Evolutionary conservation across 2,888 invertebrate species (phyloP).

Genomic region (Rhagonycha fulva): DNA sequence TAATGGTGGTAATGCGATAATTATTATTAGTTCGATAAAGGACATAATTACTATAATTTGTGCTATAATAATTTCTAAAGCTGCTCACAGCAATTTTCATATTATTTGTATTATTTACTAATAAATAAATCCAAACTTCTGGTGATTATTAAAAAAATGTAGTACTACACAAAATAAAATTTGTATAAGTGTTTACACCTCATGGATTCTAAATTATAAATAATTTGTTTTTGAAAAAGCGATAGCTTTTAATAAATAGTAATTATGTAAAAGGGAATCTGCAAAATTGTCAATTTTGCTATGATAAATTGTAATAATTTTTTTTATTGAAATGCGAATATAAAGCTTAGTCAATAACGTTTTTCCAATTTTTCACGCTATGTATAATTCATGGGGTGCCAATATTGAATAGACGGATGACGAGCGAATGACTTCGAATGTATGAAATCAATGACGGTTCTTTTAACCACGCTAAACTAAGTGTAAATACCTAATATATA

Average conservation of each 20-base stretch:
- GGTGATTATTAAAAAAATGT: not conserved
- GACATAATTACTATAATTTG: slow-evolving; percentile 30
- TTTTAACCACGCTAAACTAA: slow-evolving; percentile 38
- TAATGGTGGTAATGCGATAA: not conserved
- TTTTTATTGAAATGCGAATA: not conserved
- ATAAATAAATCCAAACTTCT: not conserved
- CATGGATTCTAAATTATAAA: no score
- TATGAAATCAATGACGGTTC: slow-evolving; percentile 40
- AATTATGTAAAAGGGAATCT: not conserved
- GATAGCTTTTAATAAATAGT: not conserved
- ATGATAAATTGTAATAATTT: not conserved
- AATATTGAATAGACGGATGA: slow-evolving; percentile 42
- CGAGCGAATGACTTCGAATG: slow-evolving; percentile 41
- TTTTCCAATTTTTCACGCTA: slow-evolving; percentile 39
- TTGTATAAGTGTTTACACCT: no score
- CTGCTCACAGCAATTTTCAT: not conserved
- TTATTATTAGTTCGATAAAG: slow-evolving; percentile 36
- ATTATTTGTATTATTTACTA: not conserved
- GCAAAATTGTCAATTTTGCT: not conserved
- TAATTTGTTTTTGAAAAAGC: not conserved
- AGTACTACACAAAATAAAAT: not conserved
- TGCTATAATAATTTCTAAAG: slow-evolving; percentile 12
- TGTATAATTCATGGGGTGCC: slow-evolving; percentile 43
- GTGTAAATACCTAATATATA: slow-evolving; percentile 38
- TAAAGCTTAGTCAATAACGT: slow-evolving; percentile 30